Conservation (phyloP, 2,113 vertebrate genomes). For the Strix uralensis region DNA sequence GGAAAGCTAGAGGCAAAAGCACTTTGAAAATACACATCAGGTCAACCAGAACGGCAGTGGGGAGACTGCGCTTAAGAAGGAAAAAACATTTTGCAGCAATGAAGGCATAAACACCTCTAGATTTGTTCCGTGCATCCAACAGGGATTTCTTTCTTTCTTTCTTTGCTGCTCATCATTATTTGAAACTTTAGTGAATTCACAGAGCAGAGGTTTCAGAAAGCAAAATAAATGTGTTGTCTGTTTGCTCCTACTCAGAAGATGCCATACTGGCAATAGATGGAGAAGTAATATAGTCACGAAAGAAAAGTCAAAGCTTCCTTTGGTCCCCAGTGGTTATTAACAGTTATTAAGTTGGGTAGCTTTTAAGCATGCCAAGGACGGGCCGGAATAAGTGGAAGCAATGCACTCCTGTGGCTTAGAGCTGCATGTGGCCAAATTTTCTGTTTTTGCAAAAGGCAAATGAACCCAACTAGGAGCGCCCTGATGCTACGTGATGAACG, state of each 20-base stretch:
- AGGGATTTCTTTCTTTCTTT: background rate
- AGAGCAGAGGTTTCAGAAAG: background rate
- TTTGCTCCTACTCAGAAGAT: background rate
- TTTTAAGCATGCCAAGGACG: background rate
- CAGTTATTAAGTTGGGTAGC: slow-evolving; percentile 15
- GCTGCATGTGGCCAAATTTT: background rate
- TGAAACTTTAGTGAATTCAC: background rate
- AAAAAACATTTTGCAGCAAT: background rate
- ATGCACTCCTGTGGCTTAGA: background rate
- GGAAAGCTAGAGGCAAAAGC: background rate
- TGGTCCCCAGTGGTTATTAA: slow-evolving; percentile 29
- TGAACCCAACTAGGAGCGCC: slow-evolving; percentile 4
- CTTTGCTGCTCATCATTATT: background rate
- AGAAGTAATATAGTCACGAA: background rate
- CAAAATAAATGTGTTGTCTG: rapidly evolving
- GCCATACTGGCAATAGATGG: background rate
- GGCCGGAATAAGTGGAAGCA: background rate
- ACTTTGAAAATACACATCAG: background rate
- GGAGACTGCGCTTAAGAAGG: background rate
- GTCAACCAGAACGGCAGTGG: background rate
- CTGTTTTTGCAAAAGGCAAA: slow-evolving; percentile 29
- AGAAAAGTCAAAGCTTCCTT: slow-evolving; percentile 26
- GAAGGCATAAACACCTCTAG: background rate
- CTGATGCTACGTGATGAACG: slow-evolving; percentile 21
- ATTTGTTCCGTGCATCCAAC: rapidly evolving